phyloP scores from a whole-genome alignment of 2,113 vertebrate genomes.

The Syrrhaptes paradoxus region DNA sequence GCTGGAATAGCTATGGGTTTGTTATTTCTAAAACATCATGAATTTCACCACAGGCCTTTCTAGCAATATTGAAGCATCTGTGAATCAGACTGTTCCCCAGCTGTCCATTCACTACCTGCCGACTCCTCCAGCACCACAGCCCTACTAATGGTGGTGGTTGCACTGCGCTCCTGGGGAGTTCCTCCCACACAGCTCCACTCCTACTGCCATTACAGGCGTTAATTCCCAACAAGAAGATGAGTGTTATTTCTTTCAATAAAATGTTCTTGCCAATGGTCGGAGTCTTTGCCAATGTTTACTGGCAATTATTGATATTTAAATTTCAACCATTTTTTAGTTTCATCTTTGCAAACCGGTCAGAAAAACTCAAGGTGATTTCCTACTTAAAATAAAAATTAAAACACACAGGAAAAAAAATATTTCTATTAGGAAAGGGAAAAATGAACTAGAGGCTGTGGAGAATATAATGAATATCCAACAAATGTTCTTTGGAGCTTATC shows the following conservation, averaged over 20 bases:
- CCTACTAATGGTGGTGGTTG: constrained; percentile 42
- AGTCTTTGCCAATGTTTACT: background rate
- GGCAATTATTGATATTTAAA: constrained; percentile 16
- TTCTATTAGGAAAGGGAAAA: background rate
- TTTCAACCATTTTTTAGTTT: background rate
- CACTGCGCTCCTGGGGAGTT: background rate
- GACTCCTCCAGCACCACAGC: constrained; percentile 18
- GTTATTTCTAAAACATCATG: constrained; percentile 70
- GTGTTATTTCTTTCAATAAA: constrained; percentile 1
- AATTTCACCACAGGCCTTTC: constrained; percentile 68
- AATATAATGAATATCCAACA: constrained; percentile 48
- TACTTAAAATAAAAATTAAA: background rate
- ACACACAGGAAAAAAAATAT: background rate
- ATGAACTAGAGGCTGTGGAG: background rate
- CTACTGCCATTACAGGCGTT: background rate
- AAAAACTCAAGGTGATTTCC: constrained; percentile 23
- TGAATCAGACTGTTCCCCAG: constrained; percentile 72
- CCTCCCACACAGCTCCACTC: background rate
- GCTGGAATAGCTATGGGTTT: constrained; percentile 68
- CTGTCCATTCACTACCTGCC: constrained; percentile 55
- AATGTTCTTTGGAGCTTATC: constrained; percentile 66
- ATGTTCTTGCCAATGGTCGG: background rate
- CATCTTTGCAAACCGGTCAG: background rate
- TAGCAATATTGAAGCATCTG: constrained; percentile 61
- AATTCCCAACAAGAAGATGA: background rate